A percentile compares a stretch with the other conserved stretches of the same genome.
These are phyloP conservation scores for Baryphthengus martii DNA, from an alignment of 2,113 vertebrate genomes.

Conservation along the genomic window DNA sequence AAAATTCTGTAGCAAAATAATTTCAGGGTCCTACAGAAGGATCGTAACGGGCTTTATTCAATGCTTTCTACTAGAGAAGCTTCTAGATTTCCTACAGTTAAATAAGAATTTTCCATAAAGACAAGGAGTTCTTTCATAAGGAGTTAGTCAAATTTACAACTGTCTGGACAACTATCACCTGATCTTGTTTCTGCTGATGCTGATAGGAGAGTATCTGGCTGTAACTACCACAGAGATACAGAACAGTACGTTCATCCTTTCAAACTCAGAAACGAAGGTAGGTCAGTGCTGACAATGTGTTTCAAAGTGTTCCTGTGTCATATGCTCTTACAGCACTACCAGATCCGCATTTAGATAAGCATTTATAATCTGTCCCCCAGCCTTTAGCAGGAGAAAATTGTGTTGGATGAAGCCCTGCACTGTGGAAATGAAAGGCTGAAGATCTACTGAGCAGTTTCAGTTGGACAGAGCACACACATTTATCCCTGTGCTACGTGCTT, in stretches of 20 bases:
- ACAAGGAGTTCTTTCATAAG: neutral
- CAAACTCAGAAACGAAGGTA: neutral
- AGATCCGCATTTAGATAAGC: neutral
- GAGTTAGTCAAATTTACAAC: neutral
- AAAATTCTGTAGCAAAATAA: neutral
- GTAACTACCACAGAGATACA: neutral
- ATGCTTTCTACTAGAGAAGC: neutral
- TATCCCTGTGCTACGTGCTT: neutral
- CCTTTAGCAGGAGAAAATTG: neutral
- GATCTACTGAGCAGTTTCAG: neutral
- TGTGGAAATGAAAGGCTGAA: neutral
- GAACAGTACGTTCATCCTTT: neutral
- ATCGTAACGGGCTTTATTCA: neutral
- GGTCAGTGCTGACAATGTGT: neutral
- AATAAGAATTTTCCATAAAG: neutral
- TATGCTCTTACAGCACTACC: neutral
- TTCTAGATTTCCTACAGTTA: neutral
- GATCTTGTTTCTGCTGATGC: neutral
- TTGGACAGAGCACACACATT: neutral
- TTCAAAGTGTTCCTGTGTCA: neutral
- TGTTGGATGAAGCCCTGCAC: neutral
- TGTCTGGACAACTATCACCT: neutral
- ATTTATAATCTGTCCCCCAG: neutral
- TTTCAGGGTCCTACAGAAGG: neutral
- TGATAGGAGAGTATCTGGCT: neutral